Percentiles rank a stretch among this genome's conserved stretches.
These are phyloP conservation scores for Recurvirostra avosetta DNA, from an alignment of 2,113 vertebrate genomes.

Conservation along the genomic window DNA sequence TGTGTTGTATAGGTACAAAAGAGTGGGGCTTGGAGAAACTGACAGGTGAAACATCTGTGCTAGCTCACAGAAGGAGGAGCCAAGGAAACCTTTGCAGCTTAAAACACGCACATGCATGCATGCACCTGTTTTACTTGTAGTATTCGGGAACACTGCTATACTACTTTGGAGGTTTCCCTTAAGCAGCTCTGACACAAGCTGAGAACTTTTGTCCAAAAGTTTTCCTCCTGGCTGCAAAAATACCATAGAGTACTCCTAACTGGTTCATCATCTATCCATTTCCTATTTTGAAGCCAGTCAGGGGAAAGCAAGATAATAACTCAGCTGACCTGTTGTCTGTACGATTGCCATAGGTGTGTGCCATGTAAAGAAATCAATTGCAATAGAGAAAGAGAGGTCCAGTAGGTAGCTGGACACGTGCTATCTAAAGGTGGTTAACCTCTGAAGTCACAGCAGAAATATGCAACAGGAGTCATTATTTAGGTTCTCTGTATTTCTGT, in stretches of 20 bases:
- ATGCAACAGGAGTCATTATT: neutral
- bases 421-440: neutral
- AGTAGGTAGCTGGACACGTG: neutral
- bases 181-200: neutral
- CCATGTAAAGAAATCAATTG: neutral
- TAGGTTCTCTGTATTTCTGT: neutral
- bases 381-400: neutral
- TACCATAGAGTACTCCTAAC: rapidly evolving
- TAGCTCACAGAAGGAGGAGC: neutral
- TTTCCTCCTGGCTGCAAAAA: neutral
- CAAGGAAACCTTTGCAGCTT: neutral
- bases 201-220: neutral
- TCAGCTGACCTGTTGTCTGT: neutral
- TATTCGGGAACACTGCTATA: neutral
- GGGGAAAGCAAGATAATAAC: neutral
- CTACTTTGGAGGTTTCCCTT: neutral
- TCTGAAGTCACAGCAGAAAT: neutral
- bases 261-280: neutral
- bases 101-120: neutral
- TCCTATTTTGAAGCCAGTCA: neutral
- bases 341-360: neutral
- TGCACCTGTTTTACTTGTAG: neutral
- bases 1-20: neutral
- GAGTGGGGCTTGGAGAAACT: neutral
- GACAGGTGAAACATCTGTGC: neutral